Base-by-base conservation (phyloP, 2,797 vertebrate species). In the Anguilla megastoma region DNA sequence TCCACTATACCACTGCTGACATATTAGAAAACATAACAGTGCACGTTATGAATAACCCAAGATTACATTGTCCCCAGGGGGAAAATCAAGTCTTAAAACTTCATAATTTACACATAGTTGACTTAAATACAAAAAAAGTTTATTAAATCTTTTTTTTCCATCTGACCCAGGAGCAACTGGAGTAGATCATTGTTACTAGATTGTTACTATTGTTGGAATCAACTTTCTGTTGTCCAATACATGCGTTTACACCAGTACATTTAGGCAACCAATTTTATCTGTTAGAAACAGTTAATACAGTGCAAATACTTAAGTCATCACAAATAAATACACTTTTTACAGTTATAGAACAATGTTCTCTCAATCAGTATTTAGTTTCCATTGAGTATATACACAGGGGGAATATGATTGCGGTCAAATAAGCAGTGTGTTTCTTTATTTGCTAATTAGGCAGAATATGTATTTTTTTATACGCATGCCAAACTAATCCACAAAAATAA, bases 101-200 rank as follows among this genome's bases (percentile, higher is more conserved):
- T 76, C 89, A 92, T 89, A 87, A 93, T 92, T 88, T 90, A 92
- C 74, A 89, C 27, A 8, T 90, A 91, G 92, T 93, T 93, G 92
- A 66, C 21, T 41, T 27, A 69, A 92, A 86, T 87, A 89, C 87
- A 88, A 87, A 89, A 91, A 92, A 91, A 76, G 92, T 91, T 93
- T 36, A 88, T 93, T 91, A 86, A 91, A 92, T 94, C 71, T 90
- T 89, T 89, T 94, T 45, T 45, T 45, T 45, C 89, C 89, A 91
- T 91, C 86, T 85, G 88, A 90, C 82, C 90, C 58, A 87, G 60
- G 88, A 71, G 86, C 90, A 91, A 88, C 63, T n/a, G 24, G 63
- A n/a, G n/a, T 66, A 24, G 21, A 66, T 66, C 24, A n/a, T 66
- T 24, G 18, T 27, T 66, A 33, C 27, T 36, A 74, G 74, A 36